Evolutionary conservation across 2,113 vertebrate genomes (phyloP).

Genomic region (Pseudonaja textilis): DNA sequence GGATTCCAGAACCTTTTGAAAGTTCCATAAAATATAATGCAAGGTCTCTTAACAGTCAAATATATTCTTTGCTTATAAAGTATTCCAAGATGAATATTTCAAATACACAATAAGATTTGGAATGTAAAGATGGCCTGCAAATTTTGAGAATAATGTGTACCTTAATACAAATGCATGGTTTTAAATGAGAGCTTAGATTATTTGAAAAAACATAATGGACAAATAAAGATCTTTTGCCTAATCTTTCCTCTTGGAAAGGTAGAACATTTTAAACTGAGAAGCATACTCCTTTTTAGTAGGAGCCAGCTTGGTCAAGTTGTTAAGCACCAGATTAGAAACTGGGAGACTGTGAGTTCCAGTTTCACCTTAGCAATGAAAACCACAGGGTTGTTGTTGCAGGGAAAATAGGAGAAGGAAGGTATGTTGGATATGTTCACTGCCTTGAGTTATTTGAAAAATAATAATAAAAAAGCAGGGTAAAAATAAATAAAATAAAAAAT

Average conservation of each 20-base stretch:
- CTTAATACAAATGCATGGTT: neutral
- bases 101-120: neutral
- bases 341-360: too few species aligned
- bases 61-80: neutral
- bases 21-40: neutral
- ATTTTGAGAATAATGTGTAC: neutral
- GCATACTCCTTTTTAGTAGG: neutral
- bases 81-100: neutral
- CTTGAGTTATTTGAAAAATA: neutral
- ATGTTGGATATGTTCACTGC: neutral
- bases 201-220: neutral
- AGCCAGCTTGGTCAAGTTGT: too few species aligned
- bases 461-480: too few species aligned
- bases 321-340: too few species aligned
- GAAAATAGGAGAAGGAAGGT: neutral
- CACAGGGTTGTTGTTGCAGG: neutral
- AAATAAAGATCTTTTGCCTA: neutral
- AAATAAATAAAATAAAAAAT: too few species aligned
- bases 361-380: too few species aligned
- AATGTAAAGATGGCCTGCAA: neutral
- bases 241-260: neutral
- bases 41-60: neutral
- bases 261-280: neutral
- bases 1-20: neutral
- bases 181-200: neutral